Evolutionary conservation across 2,797 vertebrate genomes (phyloP), one percentile per base, ranked within the genome.

Genomic region (Notolepis coatsorum): DNA sequence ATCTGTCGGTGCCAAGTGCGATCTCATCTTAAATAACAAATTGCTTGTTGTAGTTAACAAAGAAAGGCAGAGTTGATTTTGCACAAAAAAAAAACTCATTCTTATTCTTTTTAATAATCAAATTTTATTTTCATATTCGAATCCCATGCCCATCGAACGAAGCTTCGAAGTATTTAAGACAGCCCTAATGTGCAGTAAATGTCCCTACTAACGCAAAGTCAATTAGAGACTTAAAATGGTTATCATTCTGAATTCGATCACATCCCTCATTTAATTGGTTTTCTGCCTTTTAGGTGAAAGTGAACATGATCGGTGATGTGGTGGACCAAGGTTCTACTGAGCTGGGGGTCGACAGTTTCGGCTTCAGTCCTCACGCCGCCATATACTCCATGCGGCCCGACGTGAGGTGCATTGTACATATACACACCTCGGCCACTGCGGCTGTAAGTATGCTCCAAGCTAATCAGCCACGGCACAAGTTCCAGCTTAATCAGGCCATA

Each of bases 351-450:
- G 95, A 98, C 86, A 89, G 83, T 1, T 90, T 92, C 25, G 96
- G 95, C 66, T 98, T 98, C 69, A 94, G 94, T 62, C 96, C 95
- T 0, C 97, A 99, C 13, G 89, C 96, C 46, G 95, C 96, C 50
- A 94, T 99, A 80, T 98, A 98, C 83, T 95, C 96, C 38, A 95
- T 93, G 38, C 95, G 97, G 12, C 97, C 97, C 0, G 96, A 98
- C 12, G 94, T 96, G 63, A 94, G 93, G 83, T 99, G 97, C 69
- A 94, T 96, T 75, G 93, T 99, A 73, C 97, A 99, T 78, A 91
- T 96, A 61, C 95, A 97, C 38, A 97, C 95, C 12, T 93, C 95
- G 39, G 96, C 93, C 52, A 94, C 96, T 18, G 96, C 96, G 63
- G 97, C 97, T 59, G 97, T 99, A 84, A 96, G 97, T 94, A 65